Evolutionary conservation across 2,888 invertebrate genomes (phyloP), one percentile per base, ranked within the genome.

Genomic region (Apoda limacodes): DNA sequence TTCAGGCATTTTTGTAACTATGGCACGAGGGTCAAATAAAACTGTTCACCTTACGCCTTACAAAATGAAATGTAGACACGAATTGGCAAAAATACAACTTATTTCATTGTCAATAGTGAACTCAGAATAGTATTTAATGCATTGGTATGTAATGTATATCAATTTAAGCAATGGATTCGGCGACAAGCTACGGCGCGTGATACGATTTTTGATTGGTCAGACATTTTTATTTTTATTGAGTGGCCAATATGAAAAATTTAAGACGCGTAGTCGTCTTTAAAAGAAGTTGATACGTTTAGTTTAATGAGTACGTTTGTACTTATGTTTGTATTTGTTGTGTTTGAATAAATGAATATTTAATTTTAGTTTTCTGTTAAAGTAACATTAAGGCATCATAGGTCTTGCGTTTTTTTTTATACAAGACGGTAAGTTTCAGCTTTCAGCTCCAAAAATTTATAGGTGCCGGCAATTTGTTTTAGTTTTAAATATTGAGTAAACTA

Each of bases 81-180:
- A 22, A 30, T 17, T 32, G 30, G 26, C 35, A 21, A 60, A 55
- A 50, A 36, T 50, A 29, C 29, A 40, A 55, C 46, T 45, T 66
- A 58, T 45, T 4, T 6, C 13, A 7, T 39, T 32, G 37, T 29
- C 10, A 25, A n/a, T n/a, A n/a, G n/a, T n/a, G n/a, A n/a, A n/a
- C n/a, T 43, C 57, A 61, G 47, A 43, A 42, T 35, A 34, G 37
- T 35, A 32, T 35, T 28, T 31, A 26, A 32, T 31, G 40, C 32
- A 33, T n/a, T 35, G 25, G 25, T 34, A 39, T 44, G 57, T 55
- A 60, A 63, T 62, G 65, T 69, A 65, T 78, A 75, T 76, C 75
- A 76, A 78, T 76, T 76, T 78, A 69, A 65, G 67, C 60, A 71
- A 67, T 70, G 64, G 69, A 50, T 51, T 52, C 55, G 67, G 63